Base-by-base conservation (phyloP, 2,888 invertebrate genomes). In the Philhelius pedissequus region DNA sequence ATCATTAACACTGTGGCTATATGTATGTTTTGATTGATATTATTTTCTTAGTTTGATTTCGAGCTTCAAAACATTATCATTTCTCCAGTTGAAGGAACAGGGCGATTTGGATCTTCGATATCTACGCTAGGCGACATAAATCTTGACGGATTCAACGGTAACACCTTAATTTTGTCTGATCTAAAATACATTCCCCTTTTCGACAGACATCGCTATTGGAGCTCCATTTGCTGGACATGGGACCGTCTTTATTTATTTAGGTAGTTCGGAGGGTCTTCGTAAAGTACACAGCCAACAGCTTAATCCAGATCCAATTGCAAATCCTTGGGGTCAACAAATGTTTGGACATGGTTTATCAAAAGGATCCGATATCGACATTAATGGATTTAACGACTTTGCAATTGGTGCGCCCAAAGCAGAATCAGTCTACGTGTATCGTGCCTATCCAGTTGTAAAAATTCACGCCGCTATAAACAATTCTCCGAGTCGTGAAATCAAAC, bases 191-290 rank as follows among this genome's bases (percentile, higher is more conserved):
- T 30, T 32, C 0, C 27, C 6, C n/a, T 15, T 2, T n/a, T 25
- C 62, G n/a, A 11, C 82, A 92, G 95, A 95, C 90, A 92, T 95
- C 87, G 95, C 94, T 7, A 93, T 95, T 25, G 94, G 95, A n/a
- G 94, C 95, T 40, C 95, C 95, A 0, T 95, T 93, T 89, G 93
- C 93, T 35, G 92, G 91, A 13, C 92, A 90, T 84, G 95, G 95
- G 11, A 92, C 93, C 1, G 94, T 95, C 6, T 95, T 94, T 88
- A 92, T 95, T 76, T 95, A 92, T 87, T 89, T 92, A 80, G 93
- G 93, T 2, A 88, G 89, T 11, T 86, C 88, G 20, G 89, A 88
- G 6, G 93, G 92, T 3, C 73, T 93, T n/a, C 88, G 89, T 2
- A 88, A 89, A 11, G 88, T 89, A 56, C 89, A 88, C 48, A 90